Evolutionary conservation across 2,888 invertebrate genomes (phyloP).

Genomic region (Pterostichus niger): DNA sequence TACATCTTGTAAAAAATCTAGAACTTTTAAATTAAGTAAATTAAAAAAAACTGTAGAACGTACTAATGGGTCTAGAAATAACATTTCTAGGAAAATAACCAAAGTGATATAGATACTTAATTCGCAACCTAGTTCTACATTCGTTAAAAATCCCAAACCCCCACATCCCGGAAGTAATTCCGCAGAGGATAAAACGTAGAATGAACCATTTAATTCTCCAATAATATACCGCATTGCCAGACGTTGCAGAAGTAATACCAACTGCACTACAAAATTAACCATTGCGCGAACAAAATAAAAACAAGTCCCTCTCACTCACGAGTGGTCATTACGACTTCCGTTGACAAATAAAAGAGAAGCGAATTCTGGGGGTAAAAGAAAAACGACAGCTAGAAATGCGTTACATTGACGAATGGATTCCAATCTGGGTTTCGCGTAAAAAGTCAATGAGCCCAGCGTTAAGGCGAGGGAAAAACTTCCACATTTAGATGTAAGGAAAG

Average conservation of each 20-base stretch:
- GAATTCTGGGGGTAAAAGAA: conserved; percentile 1
- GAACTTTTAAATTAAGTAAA: too few species aligned
- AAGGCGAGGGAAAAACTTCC: neutral
- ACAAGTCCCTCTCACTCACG: conserved; percentile 3
- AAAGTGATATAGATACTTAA: neutral
- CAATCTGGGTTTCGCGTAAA: conserved; percentile 13
- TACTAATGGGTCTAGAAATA: too few species aligned
- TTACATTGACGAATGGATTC: conserved; percentile 38
- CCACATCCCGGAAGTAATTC: neutral
- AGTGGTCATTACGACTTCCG: conserved; percentile 9
- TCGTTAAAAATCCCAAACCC: neutral
- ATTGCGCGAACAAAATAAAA: conserved; percentile 22
- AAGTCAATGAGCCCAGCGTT: conserved; percentile 19
- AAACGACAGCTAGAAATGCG: neutral
- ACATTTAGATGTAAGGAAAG: conserved; percentile 18
- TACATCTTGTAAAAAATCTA: too few species aligned
- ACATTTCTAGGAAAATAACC: neutral
- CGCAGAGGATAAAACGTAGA: neutral
- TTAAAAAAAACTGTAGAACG: too few species aligned
- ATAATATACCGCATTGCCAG: conserved; percentile 2
- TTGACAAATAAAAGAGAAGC: conserved; percentile 34
- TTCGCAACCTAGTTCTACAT: neutral
- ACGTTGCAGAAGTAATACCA: neutral
- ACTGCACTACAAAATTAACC: conserved; percentile 14
- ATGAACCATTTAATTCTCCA: conserved; percentile 23